phyloP scores from a whole-genome alignment of 2,113 vertebrate species.

The Bothrops jararaca region DNA sequence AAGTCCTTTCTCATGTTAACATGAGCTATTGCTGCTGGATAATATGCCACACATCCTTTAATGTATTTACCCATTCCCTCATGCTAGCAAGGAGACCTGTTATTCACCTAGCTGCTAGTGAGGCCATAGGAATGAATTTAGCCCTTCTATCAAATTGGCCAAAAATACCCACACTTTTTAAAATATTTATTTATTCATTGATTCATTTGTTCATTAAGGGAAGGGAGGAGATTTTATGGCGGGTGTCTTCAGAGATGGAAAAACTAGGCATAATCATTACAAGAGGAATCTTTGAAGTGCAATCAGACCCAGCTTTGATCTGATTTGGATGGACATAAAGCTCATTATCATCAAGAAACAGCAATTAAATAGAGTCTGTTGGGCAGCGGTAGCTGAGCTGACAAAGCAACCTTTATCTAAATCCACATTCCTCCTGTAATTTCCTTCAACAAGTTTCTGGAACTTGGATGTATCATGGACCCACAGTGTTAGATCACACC shows the following conservation, averaged over 20 bases:
- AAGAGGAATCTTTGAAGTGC: constrained; percentile 36
- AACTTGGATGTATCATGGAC: background rate
- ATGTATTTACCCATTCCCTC: too few relatives aligned
- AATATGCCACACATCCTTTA: background rate
- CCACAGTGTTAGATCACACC: background rate
- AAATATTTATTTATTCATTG: background rate
- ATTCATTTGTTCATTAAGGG: constrained; percentile 32
- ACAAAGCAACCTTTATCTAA: constrained; percentile 36
- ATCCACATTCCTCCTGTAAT: constrained; percentile 19
- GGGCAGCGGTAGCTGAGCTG: constrained; percentile 27
- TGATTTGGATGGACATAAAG: constrained; percentile 16
- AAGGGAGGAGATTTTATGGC: constrained; percentile 34
- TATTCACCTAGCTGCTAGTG: background rate
- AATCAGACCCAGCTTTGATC: constrained; percentile 49
- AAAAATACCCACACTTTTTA: background rate
- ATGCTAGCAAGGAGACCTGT: background rate
- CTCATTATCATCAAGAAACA: constrained; percentile 29
- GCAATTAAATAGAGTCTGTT: constrained; percentile 41
- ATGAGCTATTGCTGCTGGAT: background rate
- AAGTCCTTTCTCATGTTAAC: background rate
- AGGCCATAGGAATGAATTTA: constrained; percentile 30
- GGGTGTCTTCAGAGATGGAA: constrained; percentile 34
- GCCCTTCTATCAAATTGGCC: constrained; percentile 22
- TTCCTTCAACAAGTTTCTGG: background rate
- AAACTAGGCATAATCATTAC: constrained; percentile 45